Evolutionary conservation across 2,888 invertebrate species (phyloP), one percentile per base, ranked within the genome.

Genomic region (Agrotis clavis): DNA sequence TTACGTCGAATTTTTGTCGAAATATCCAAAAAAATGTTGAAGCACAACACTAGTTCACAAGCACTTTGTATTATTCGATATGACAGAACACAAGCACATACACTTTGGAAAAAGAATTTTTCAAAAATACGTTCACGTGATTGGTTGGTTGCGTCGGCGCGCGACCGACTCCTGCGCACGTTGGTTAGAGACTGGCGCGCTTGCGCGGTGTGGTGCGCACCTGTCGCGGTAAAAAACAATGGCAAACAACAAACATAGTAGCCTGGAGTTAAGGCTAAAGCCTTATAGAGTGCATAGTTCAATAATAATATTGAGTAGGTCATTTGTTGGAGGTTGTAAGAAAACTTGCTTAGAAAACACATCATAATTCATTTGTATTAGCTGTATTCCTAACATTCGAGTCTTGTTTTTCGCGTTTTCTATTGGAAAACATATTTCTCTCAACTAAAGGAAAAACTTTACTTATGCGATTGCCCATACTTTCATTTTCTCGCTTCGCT

Each of bases 141-240:
- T 82, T 84, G 63, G 74, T 71, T 25, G 61, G 53, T 45, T 59
- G 61, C 6, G 48, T 68, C 64, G 74, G 54, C 88, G 89, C 86
- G 86, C 94, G 90, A 83, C 90, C 92, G 81, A 86, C 92, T 92
- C 93, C 76, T 71, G 92, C 95, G 94, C 95, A 91, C 79, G 92
- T 86, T 89, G 74, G 76, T 67, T 86, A 86, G 90, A 87, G 93
- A 95, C 95, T 95, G 95, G 90, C 91, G 90, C 91, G 74, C 74
- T 84, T 82, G 88, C 85, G 87, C 84, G 73, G 66, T 81, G 74
- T 89, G 88, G 87, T 87, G 83, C 90, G 88, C 94, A 94, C 95
- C 94, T 95, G 94, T 92, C 92, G 84, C 83, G 85, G 82, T 90
- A 91, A 94, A 93, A 95, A 94, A 94, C 94, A 94, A 95, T 95